These are phyloP conservation scores for Axis porcinus DNA, from an alignment of 2,113 vertebrate genomes.

Conservation along the genomic window DNA sequence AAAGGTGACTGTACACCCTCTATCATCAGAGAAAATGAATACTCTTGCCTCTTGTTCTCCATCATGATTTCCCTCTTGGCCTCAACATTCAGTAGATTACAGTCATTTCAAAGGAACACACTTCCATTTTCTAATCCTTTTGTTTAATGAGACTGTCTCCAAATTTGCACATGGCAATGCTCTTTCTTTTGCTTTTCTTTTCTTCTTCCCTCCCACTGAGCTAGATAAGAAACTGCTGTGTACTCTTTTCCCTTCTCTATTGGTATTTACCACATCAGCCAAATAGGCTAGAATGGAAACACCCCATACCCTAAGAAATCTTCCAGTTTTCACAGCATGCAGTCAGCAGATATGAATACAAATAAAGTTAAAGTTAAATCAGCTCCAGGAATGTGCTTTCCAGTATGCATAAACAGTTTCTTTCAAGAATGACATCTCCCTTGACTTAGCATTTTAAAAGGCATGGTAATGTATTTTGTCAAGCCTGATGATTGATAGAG, in stretches of 20 bases:
- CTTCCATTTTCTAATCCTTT: slow-evolving; percentile 27
- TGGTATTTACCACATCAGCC: background rate
- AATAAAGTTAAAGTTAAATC: slow-evolving; percentile 58
- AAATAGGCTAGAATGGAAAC: background rate
- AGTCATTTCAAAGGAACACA: slow-evolving; percentile 1
- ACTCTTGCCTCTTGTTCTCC: background rate
- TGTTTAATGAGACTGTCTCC: slow-evolving; percentile 9
- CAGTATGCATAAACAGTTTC: slow-evolving; percentile 10
- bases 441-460: background rate
- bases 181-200: background rate
- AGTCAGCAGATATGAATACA: slow-evolving; percentile 36
- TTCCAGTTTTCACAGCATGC: background rate
- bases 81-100: background rate
- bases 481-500: background rate
- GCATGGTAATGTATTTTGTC: background rate
- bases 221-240: slow-evolving; percentile 38
- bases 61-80: background rate
- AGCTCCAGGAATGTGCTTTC: slow-evolving; percentile 30
- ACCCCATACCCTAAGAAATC: background rate
- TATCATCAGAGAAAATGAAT: background rate
- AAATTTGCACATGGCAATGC: background rate
- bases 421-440: background rate
- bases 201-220: background rate
- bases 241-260: background rate
- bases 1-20: background rate